Conservation (phyloP, 2,888 invertebrate species). For the Amiota minor region DNA sequence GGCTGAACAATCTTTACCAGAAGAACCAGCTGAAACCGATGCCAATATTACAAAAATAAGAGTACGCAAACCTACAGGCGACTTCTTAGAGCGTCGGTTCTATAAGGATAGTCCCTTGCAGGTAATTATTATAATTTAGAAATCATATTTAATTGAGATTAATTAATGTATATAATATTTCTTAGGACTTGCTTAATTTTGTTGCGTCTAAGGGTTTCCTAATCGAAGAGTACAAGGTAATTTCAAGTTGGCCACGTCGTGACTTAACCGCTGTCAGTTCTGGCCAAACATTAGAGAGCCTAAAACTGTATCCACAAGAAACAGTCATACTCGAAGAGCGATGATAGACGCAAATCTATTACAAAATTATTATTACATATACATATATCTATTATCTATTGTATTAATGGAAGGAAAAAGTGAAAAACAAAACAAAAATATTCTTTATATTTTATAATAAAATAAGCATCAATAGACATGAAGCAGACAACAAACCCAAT, state of each 20-base stretch:
- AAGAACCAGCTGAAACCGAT: constrained; percentile 79
- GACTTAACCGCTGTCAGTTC: constrained; percentile 90
- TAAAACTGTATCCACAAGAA: constrained; percentile 94
- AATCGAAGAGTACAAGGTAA: constrained; percentile 89
- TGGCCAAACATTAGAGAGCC: constrained; percentile 83
- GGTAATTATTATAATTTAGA: constrained; percentile 64
- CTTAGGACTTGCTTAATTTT: constrained; percentile 85
- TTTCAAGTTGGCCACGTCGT: constrained; percentile 94
- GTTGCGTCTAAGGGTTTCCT: constrained; percentile 92
- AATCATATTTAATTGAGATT: neutral
- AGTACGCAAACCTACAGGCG: constrained; percentile 86
- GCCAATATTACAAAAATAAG: constrained; percentile 83
- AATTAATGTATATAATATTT: neutral
- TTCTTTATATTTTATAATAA: no score
- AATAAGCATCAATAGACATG: no score
- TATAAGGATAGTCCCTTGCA: constrained; percentile 73
- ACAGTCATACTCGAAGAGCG: constrained; percentile 95
- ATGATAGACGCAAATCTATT: constrained; percentile 75
- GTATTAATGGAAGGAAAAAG: no score
- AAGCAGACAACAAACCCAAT: no score
- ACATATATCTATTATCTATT: no score
- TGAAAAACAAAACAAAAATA: no score
- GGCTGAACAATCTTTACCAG: constrained; percentile 81
- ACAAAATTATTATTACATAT: constrained; percentile 34
- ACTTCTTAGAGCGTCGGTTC: constrained; percentile 86